Conservation (phyloP, 2,797 vertebrate genomes). For the Phalanger gymnotis region DNA sequence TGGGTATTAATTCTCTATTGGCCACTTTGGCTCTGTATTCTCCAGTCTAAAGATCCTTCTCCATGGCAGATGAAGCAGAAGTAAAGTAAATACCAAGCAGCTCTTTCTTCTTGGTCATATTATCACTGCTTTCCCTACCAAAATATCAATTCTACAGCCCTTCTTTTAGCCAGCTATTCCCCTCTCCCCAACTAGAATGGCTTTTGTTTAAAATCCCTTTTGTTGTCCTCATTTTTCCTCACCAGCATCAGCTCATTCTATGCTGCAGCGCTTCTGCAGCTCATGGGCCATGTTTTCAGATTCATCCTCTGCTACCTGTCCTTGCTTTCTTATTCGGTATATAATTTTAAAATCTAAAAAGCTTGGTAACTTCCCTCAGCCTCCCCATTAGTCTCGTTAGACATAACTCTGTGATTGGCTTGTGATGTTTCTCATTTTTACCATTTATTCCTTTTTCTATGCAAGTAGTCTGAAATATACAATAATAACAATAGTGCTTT, state of each 20-base stretch:
- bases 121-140: background rate
- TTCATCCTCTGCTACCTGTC: background rate
- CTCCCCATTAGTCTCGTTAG: background rate
- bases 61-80: background rate
- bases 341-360: too few species aligned
- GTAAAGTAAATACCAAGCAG: background rate
- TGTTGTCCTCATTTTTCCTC: background rate
- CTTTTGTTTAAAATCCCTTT: background rate
- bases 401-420: background rate
- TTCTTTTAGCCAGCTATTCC: background rate
- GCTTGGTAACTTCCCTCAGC: background rate
- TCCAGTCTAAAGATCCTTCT: background rate
- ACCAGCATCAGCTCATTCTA: too few species aligned
- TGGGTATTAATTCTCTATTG: background rate
- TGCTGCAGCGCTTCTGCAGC: too few species aligned
- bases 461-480: background rate
- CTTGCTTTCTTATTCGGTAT: background rate
- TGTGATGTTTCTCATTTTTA: background rate
- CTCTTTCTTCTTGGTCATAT: background rate
- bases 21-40: background rate
- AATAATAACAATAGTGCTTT: background rate
- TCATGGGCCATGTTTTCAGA: background rate
- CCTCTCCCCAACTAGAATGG: background rate
- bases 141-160: background rate
- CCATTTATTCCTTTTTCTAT: background rate